Conservation (phyloP, 2,888 invertebrate genomes). For the Sminthurinus aureus region DNA sequence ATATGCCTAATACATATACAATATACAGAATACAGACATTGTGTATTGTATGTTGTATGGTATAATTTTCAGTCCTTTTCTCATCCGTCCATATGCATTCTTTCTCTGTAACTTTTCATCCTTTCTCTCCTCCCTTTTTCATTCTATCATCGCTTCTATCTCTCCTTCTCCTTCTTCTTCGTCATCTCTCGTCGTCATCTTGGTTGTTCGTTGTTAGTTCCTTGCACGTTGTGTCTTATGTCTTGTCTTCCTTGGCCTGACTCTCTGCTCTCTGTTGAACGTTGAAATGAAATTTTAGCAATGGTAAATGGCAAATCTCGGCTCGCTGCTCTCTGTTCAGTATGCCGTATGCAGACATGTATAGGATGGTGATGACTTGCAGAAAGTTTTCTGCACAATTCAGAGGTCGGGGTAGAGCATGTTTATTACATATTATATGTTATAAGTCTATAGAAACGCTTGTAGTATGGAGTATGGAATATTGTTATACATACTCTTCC, state of each 20-base stretch:
- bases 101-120: background rate
- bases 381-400: conserved; percentile 27
- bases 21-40: background rate
- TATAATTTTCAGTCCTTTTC: background rate
- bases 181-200: background rate
- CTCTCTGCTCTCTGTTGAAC: background rate
- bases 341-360: conserved; percentile 2
- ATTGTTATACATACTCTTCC: conserved; percentile 1
- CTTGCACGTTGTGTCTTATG: too few species aligned
- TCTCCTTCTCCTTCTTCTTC: background rate
- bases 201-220: background rate
- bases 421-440: background rate
- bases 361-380: conserved; percentile 19
- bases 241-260: background rate
- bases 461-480: too few species aligned
- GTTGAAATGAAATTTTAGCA: conserved; percentile 5
- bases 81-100: too few species aligned
- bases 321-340: background rate
- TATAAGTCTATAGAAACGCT: background rate
- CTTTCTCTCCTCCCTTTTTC: background rate
- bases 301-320: too few species aligned
- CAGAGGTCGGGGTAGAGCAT: conserved; percentile 12
- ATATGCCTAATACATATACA: background rate
- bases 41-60: background rate
- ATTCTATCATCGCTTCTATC: background rate